These are phyloP conservation scores for Python bivittatus DNA, from an alignment of 2,113 vertebrate genomes.

Conservation along the genomic window DNA sequence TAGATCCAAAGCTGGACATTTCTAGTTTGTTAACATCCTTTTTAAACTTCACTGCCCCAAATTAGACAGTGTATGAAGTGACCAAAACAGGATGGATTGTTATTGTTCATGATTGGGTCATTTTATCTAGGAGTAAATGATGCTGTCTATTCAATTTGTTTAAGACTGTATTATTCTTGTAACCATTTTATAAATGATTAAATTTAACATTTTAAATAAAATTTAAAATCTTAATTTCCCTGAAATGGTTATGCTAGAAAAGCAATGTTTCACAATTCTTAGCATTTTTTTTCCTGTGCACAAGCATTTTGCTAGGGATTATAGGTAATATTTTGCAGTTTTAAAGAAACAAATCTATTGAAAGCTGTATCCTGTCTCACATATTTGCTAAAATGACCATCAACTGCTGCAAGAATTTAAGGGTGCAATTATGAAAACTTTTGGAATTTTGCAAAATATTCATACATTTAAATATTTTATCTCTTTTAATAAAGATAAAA, in stretches of 20 bases:
- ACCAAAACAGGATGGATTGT: too few relatives aligned
- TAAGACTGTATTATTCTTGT: not conserved
- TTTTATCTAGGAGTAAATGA: too few relatives aligned
- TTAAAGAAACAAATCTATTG: too few relatives aligned
- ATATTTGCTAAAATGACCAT: not conserved
- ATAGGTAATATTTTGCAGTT: too few relatives aligned
- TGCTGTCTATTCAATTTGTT: not conserved
- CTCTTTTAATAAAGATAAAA: slow-evolving; percentile 40
- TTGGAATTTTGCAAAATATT: not conserved
- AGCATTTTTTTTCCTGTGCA: not conserved
- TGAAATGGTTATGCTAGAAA: not conserved
- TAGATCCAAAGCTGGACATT: too few relatives aligned
- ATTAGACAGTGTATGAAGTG: too few relatives aligned
- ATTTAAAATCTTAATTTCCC: not conserved
- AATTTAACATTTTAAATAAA: not conserved
- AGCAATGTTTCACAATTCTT: not conserved
- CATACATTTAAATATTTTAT: slow-evolving; percentile 44
- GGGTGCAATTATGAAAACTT: not conserved
- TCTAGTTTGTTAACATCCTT: too few relatives aligned
- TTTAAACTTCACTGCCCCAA: too few relatives aligned
- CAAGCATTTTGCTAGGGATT: not conserved
- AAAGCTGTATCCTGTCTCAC: not conserved
- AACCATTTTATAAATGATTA: not conserved
- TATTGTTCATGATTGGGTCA: too few relatives aligned
- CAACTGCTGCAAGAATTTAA: not conserved